Evolutionary conservation across 2,888 invertebrate species (phyloP).

Genomic region (Agrypnus murinus): DNA sequence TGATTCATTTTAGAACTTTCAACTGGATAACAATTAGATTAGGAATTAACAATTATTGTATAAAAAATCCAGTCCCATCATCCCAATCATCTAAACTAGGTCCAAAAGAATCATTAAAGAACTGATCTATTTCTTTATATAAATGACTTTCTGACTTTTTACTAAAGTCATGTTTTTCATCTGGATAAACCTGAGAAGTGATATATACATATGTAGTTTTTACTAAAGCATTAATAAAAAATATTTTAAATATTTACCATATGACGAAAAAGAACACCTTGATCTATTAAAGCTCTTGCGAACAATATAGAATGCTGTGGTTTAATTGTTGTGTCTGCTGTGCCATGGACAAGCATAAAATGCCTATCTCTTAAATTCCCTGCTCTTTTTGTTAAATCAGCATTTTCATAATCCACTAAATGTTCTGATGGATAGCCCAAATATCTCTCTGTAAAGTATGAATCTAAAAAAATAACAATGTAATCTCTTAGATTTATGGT

Average conservation of each 20-base stretch:
- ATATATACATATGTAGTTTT: slow-evolving; percentile 33
- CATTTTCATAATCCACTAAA: slow-evolving; percentile 81
- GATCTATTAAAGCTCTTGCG: slow-evolving; percentile 86
- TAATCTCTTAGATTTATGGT: slow-evolving; percentile 28
- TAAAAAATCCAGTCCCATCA: slow-evolving; percentile 69
- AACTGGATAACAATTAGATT: slow-evolving; percentile 45
- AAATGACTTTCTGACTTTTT: slow-evolving; percentile 83
- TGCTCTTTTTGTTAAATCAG: slow-evolving; percentile 86
- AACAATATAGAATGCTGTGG: slow-evolving; percentile 91
- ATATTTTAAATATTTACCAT: slow-evolving; percentile 75
- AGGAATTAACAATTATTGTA: slow-evolving; percentile 57
- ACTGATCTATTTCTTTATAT: slow-evolving; percentile 89
- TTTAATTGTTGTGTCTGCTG: slow-evolving; percentile 89
- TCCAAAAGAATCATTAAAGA: slow-evolving; percentile 89
- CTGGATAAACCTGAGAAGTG: slow-evolving; percentile 85
- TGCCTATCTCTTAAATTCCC: slow-evolving; percentile 82
- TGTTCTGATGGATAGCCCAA: slow-evolving; percentile 84
- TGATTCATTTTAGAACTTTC: slow-evolving; percentile 43
- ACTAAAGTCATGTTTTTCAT: slow-evolving; percentile 85
- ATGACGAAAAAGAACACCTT: slow-evolving; percentile 87
- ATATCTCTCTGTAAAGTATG: slow-evolving; percentile 93
- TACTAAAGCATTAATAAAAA: slow-evolving; percentile 20
- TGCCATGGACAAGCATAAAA: slow-evolving; percentile 85
- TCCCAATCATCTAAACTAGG: slow-evolving; percentile 70
- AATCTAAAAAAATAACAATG: slow-evolving; percentile 75